A percentile compares a stretch with the other conserved stretches of the same genome.
Conservation (phyloP, 2,113 vertebrate genomes). For the Takifugu flavidus region DNA sequence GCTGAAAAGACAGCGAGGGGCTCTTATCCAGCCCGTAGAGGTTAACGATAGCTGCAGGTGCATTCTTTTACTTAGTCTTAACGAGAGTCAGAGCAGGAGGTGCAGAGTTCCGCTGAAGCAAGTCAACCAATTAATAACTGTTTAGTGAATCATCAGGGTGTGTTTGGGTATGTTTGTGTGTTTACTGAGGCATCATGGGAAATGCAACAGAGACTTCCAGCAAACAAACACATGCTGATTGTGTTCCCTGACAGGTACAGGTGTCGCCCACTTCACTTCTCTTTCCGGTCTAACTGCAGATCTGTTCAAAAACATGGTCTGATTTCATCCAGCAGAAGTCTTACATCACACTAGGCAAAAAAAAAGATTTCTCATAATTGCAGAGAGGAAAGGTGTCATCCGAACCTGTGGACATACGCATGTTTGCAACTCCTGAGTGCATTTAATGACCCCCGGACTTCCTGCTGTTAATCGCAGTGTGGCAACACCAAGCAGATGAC, state of each 20-base stretch:
- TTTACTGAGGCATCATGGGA: slow-evolving; percentile 54
- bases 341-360: too few relatives aligned
- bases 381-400: too few relatives aligned
- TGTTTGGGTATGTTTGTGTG: slow-evolving; percentile 51
- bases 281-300: too few relatives aligned
- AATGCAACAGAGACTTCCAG: slow-evolving; percentile 51
- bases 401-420: too few relatives aligned
- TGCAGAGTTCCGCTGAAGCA: slow-evolving; percentile 51
- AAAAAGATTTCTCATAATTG: too few relatives aligned
- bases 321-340: too few relatives aligned
- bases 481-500: slow-evolving; percentile 53
- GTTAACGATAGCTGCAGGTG: slow-evolving; percentile 40
- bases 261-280: neutral
- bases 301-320: too few relatives aligned
- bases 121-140: slow-evolving; percentile 63
- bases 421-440: too few relatives aligned
- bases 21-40: too few relatives aligned
- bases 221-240: slow-evolving; percentile 32
- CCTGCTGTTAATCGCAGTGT: slow-evolving; percentile 42
- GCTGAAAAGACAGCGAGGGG: neutral
- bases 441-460: neutral
- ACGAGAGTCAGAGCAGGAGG: slow-evolving; percentile 31
- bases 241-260: neutral
- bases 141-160: slow-evolving; percentile 59
- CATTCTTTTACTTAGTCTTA: slow-evolving; percentile 35